Evolutionary conservation across 2,888 invertebrate genomes (phyloP), one percentile per base, ranked within the genome.

Genomic region (Barypeithes pellucidus): DNA sequence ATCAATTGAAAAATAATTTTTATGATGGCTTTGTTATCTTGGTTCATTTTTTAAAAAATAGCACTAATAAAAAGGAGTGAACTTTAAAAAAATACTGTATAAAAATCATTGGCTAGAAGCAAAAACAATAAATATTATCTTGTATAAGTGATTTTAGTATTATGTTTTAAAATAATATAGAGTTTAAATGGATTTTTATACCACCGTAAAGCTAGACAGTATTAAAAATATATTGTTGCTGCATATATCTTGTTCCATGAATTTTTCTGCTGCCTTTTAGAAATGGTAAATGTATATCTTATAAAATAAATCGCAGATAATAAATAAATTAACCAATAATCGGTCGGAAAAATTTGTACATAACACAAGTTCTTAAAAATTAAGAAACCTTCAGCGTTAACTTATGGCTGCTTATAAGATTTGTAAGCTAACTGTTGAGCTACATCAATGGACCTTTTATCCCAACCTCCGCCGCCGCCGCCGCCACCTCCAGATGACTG

Each of bases 351-450:
- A 76, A 77, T 80, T 80, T 80, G 80, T 81, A 81, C 80, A 79
- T 76, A 45, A 80, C 78, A 67, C 50, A 67, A 71, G 43, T 60
- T 43, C 45, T 52, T 63, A 73, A 70, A 62, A 66, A 76, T 76
- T 72, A 61, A 72, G n/a, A 52, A 1, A 29, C 7, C n/a, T 33
- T 74, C 62, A 73, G 60, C 50, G 61, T 69, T 36, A 33, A 33
- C 0, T 70, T 61, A 66, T 78, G 85, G 86, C 80, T 88, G 86
- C 67, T 82, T 84, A 82, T 93, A 91, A 0, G 90, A 91, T 39
- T 90, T 90, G 85, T 95, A 95, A 0, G 94, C 94, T 72, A 94
- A 81, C 74, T 92, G 91, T 78, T 92, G 91, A 1, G 90, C 89
- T 69, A 88, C 88, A 18, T 87, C 85, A 67, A 90, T 85, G 0